Conservation (phyloP, 1,140 invertebrate genomes). For the Nebria ingens region DNA sequence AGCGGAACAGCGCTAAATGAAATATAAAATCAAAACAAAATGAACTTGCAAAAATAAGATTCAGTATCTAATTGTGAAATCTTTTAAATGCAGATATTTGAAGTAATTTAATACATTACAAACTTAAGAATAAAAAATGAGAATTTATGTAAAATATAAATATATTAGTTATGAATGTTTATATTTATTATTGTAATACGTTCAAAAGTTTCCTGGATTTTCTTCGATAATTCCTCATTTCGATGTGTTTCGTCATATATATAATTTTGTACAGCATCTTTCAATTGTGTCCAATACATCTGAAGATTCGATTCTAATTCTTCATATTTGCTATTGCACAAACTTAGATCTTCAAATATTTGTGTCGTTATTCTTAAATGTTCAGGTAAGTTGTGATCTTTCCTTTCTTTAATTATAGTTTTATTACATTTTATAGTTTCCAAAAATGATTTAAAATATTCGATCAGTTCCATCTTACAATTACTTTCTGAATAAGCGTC, state of each 20-base stretch:
- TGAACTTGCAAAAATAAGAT: too few relatives aligned
- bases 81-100: too few relatives aligned
- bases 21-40: too few relatives aligned
- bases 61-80: too few relatives aligned
- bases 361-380: not conserved
- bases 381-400: not conserved
- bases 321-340: slow-evolving; percentile 1
- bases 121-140: too few relatives aligned
- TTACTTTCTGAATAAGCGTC: not conserved
- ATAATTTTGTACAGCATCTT: not conserved
- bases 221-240: not conserved
- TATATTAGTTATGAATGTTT: not conserved
- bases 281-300: not conserved
- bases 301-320: not conserved
- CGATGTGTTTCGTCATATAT: not conserved
- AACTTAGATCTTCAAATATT: not conserved
- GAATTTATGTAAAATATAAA: too few relatives aligned
- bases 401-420: not conserved
- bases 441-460: not conserved
- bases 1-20: too few relatives aligned
- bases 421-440: not conserved
- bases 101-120: too few relatives aligned
- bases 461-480: not conserved
- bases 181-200: not conserved
- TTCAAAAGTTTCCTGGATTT: not conserved